These are phyloP conservation scores for Stictonetta naevosa DNA, from an alignment of 2,113 vertebrate genomes.

Conservation along the genomic window DNA sequence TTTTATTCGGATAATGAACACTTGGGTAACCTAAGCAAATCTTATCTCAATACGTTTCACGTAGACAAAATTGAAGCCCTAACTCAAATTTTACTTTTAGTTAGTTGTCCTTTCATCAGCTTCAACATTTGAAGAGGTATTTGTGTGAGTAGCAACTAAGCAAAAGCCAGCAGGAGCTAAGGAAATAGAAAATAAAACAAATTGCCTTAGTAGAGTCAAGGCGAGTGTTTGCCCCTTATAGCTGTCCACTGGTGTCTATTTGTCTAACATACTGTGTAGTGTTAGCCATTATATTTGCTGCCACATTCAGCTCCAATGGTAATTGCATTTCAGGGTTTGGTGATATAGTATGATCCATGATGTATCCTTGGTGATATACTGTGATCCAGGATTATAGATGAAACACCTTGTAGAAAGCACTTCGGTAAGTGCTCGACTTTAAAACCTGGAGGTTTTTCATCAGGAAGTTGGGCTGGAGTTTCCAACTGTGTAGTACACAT, in stretches of 20 bases:
- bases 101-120: neutral
- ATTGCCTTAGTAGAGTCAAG: neutral
- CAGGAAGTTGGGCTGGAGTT: neutral
- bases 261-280: neutral
- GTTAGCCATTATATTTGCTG: neutral
- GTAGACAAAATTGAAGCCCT: neutral
- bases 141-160: neutral
- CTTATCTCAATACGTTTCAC: neutral
- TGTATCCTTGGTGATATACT: neutral
- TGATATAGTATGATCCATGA: neutral
- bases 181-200: constrained; percentile 9
- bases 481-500: neutral
- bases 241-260: neutral
- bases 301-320: neutral
- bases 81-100: neutral
- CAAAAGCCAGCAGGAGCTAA: neutral
- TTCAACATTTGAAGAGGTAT: neutral
- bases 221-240: neutral
- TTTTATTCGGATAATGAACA: neutral
- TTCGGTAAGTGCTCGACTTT: neutral
- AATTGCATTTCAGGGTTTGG: neutral
- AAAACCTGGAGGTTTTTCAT: neutral
- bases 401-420: neutral
- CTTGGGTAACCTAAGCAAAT: neutral
- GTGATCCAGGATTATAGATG: neutral